Base-by-base conservation (phyloP, 2,888 invertebrate genomes). In the Aquatica leii region DNA sequence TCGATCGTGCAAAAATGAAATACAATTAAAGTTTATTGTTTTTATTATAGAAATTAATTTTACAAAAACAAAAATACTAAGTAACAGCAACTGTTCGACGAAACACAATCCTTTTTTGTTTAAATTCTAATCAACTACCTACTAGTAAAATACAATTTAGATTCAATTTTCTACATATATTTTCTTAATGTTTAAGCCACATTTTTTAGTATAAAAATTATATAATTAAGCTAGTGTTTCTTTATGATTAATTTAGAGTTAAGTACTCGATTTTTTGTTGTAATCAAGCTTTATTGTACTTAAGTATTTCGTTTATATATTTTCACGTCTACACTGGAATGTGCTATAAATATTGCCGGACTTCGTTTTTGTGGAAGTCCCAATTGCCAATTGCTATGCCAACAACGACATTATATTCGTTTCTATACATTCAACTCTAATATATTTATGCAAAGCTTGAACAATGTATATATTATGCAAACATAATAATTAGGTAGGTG, bases 391-490 rank as follows among this genome's bases (percentile, higher is more conserved):
- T 41, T 41, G 24, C 24, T 24, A 24, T 24, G 24, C 24, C 41
- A 41, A 41, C 41, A 15, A 41, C 12, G 41, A 41, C 14, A 37
- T 46, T 53, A 43, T 37, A 46, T 35, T 53, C 12, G 40, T 41
- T 24, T 24, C 2, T 46, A 34, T 59, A 52, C 48, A 59, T 35
- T 53, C 59, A 59, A 59, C 53, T 59, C 14, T 15, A 14, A 54
- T 54, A 40, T 54, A 48, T 34, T 54, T 60, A 54, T 49, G 48
- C 46, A 53, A 60, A 53, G 53, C 15, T 46, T 60, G 59, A 60
- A 60, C 50, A 60, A 34, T 18, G 53, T 18, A 60, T 60, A 60
- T 18, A 60, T 52, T 52, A 15, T 35, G 52, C 52, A 52, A 35
- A 52, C 18, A 37, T 34, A 34, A 34, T 35, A 24, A n/a, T 34